A percentile compares a stretch with the other conserved stretches of the same genome.
phyloP scores from a whole-genome alignment of 2,797 vertebrate species.

The Karalla daura region DNA sequence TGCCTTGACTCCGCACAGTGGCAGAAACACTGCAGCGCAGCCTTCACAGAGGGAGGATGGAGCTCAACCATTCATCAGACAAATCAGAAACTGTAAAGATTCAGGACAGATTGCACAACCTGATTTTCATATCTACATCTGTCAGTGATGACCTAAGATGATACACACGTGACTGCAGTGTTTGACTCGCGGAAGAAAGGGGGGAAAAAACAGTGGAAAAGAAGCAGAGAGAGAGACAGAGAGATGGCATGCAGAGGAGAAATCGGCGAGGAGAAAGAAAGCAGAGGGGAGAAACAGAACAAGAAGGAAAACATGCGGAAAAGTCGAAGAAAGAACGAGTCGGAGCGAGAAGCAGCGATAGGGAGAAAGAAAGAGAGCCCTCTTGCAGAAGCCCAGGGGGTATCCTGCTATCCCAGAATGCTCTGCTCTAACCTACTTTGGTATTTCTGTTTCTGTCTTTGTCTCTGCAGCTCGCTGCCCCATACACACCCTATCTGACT shows the following conservation, averaged over 20 bases:
- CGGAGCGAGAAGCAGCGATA: constrained; percentile 47
- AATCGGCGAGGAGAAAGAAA: constrained; percentile 5
- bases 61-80: background rate
- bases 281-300: constrained; percentile 30
- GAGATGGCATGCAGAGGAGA: background rate
- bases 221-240: background rate
- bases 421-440: constrained; percentile 86
- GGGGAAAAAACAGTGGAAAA: background rate
- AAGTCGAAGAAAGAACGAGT: constrained; percentile 37
- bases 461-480: constrained; percentile 67
- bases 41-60: background rate
- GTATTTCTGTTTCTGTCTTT: constrained; percentile 84
- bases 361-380: constrained; percentile 65
- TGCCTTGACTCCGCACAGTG: constrained; percentile 47
- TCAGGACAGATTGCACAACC: background rate
- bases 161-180: background rate
- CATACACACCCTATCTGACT: constrained; percentile 40
- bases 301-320: constrained; percentile 29
- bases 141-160: background rate
- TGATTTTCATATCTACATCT: background rate
- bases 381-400: constrained; percentile 81
- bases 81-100: background rate
- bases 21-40: constrained; percentile 36
- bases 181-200: background rate
- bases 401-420: constrained; percentile 84